Evolutionary conservation across 2,888 invertebrate species (phyloP).

Genomic region (Eilema depressum): DNA sequence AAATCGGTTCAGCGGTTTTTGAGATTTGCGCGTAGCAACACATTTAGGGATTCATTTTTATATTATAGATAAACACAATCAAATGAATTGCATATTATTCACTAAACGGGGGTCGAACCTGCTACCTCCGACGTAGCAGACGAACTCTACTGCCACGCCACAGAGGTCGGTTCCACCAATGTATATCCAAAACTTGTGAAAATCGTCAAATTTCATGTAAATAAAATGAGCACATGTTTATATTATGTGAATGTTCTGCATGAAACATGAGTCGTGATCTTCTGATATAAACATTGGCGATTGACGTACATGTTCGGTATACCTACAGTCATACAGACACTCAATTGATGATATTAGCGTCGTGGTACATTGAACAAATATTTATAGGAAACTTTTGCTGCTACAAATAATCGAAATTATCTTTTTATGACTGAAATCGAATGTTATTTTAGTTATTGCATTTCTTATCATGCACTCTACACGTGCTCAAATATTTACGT

Average conservation of each 20-base stretch:
- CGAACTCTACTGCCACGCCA: neutral
- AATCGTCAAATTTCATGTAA: constrained; percentile 28
- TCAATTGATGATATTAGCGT: constrained; percentile 18
- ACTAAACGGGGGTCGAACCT: neutral
- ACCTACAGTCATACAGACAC: neutral
- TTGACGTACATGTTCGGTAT: constrained; percentile 38
- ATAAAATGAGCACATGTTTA: constrained; percentile 16
- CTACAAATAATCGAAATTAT: constrained; percentile 31
- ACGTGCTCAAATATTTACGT: constrained; percentile 56
- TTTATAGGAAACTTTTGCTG: constrained; percentile 6
- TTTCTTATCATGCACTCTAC: constrained; percentile 54
- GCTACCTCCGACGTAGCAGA: neutral
- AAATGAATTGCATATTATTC: no score
- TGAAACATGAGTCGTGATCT: constrained; percentile 48
- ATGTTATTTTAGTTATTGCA: constrained; percentile 45
- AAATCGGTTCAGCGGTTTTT: no score
- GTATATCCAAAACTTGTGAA: constrained; percentile 21
- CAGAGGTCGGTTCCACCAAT: neutral
- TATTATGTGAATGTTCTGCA: constrained; percentile 20
- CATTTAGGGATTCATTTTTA: no score
- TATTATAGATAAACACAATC: no score
- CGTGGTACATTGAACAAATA: constrained; percentile 3
- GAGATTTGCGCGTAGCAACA: no score
- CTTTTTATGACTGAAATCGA: constrained; percentile 35
- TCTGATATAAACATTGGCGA: constrained; percentile 31